Evolutionary conservation across 2,888 invertebrate genomes (phyloP).

Genomic region (Chromoteleia sp.): DNA sequence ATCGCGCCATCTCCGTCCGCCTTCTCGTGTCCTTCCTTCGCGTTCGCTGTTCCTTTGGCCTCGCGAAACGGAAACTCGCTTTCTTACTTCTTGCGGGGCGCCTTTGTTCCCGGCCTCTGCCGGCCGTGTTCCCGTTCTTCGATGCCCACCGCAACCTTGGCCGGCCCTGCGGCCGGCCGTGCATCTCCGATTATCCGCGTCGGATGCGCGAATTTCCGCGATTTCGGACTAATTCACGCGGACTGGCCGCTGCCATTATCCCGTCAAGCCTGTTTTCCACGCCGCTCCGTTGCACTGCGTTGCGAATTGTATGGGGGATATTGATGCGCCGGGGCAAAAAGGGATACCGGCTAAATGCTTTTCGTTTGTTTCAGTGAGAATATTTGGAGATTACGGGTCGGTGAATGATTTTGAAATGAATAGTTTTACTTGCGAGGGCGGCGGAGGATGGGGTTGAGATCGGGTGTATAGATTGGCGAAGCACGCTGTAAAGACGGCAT

Average conservation of each 20-base stretch:
- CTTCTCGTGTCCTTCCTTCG: conserved; percentile 38
- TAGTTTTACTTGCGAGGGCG: neutral
- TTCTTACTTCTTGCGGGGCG: conserved; percentile 47
- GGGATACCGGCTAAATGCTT: neutral
- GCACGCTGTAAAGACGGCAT: neutral
- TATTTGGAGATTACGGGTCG: neutral
- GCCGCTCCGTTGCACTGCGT: neutral
- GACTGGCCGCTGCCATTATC: conserved; percentile 49
- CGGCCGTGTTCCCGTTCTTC: conserved; percentile 71
- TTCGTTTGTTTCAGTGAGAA: neutral
- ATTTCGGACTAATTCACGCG: conserved; percentile 43
- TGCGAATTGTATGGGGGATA: conserved; percentile 35
- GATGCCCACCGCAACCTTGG: conserved; percentile 64
- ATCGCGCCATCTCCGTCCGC: conserved; percentile 48
- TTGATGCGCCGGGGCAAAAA: conserved; percentile 13
- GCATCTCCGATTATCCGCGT: conserved; percentile 81
- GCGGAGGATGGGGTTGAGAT: neutral
- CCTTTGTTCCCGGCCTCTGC: conserved; percentile 69
- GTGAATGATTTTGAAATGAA: conserved; percentile 1
- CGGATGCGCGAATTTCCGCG: conserved; percentile 73
- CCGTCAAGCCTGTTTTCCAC: conserved; percentile 21
- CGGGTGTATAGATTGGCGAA: neutral
- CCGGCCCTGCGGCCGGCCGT: conserved; percentile 80
- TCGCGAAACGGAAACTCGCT: conserved; percentile 49
- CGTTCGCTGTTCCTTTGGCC: conserved; percentile 51